Evolutionary conservation across 2,113 vertebrate species (phyloP).

Genomic region (Oncorhynchus masou): DNA sequence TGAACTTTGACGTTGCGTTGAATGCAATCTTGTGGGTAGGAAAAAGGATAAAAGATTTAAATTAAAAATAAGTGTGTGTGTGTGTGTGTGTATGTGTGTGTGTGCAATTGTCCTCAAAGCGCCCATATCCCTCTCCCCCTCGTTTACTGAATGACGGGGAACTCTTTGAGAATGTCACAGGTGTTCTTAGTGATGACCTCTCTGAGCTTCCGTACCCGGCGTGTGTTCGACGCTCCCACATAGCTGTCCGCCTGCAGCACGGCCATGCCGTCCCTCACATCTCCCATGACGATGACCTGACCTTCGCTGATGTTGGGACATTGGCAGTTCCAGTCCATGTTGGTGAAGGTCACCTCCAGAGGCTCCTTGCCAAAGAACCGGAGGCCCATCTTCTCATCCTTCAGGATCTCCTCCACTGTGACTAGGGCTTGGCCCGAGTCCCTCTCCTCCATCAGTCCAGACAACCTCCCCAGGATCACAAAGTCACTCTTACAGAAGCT

Average conservation of each 20-base stretch:
- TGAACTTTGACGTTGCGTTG: neutral
- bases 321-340: conserved; percentile 94
- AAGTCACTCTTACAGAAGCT: conserved; percentile 97
- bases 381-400: conserved; percentile 98
- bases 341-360: conserved; percentile 89
- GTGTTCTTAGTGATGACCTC: conserved; percentile 95
- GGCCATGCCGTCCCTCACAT: conserved; percentile 90
- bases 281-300: conserved; percentile 94
- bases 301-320: conserved; percentile 92
- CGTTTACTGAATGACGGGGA: conserved; percentile 81
- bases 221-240: conserved; percentile 79
- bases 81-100: conserved; percentile 7
- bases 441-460: conserved; percentile 85
- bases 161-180: conserved; percentile 91
- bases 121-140: no score
- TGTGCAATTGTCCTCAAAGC: neutral
- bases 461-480: conserved; percentile 87
- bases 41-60: neutral
- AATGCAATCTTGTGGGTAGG: neutral
- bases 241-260: conserved; percentile 91
- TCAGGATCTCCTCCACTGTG: conserved; percentile 90
- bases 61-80: neutral
- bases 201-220: conserved; percentile 84
- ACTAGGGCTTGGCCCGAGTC: conserved; percentile 87
- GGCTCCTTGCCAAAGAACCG: conserved; percentile 90